phyloP scores from a whole-genome alignment of 2,113 vertebrate species.

The Entelurus aequoreus region DNA sequence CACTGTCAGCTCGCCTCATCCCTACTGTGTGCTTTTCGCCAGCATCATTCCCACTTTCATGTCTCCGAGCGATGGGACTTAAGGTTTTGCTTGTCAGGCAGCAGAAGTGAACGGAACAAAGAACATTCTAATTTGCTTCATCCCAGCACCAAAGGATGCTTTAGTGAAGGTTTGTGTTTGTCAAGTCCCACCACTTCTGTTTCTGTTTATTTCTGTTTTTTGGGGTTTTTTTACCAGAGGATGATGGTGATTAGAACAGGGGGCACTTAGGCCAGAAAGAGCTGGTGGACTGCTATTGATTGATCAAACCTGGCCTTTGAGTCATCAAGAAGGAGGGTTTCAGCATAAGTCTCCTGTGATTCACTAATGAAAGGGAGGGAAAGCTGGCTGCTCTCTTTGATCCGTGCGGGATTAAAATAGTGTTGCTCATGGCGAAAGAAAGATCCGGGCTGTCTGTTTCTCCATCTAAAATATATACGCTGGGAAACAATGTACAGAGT shows the following conservation, averaged over 20 bases:
- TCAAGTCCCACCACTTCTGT: constrained; percentile 25
- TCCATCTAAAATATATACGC: constrained; percentile 24
- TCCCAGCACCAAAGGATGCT: constrained; percentile 43
- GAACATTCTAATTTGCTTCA: constrained; percentile 46
- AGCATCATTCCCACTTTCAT: constrained; percentile 42
- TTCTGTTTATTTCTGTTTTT: constrained; percentile 11
- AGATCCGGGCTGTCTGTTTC: constrained; percentile 47
- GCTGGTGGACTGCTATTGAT: constrained; percentile 54
- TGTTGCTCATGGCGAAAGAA: constrained; percentile 59
- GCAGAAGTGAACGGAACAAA: constrained; percentile 48
- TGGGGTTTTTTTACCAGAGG: constrained; percentile 24
- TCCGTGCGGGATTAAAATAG: constrained; percentile 67
- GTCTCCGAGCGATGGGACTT: constrained; percentile 46
- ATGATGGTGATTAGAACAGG: constrained; percentile 54
- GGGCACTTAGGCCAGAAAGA: constrained; percentile 48
- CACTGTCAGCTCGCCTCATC: constrained; percentile 48
- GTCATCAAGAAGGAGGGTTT: constrained; percentile 47
- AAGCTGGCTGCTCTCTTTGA: constrained; percentile 65
- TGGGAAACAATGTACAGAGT: constrained; percentile 16
- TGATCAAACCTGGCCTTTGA: constrained; percentile 59
- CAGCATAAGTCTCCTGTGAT: constrained; percentile 32
- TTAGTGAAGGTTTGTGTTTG: constrained; percentile 44
- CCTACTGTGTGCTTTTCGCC: constrained; percentile 47
- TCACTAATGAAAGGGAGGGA: constrained; percentile 67
- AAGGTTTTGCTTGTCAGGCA: constrained; percentile 37